Evolutionary conservation across 2,797 vertebrate species (phyloP).

Genomic region (Atherinosoma microstoma): DNA sequence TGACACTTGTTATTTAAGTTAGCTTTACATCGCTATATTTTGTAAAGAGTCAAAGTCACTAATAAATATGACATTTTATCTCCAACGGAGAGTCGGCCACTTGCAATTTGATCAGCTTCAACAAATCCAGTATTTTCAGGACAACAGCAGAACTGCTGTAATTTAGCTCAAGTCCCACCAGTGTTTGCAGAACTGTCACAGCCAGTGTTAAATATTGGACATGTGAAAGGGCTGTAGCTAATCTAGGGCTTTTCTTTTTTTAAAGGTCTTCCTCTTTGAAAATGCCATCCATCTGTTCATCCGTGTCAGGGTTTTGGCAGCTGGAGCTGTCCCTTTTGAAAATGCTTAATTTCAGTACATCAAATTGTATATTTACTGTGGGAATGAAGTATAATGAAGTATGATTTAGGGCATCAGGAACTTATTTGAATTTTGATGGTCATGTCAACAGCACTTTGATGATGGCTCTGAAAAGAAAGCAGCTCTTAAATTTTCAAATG

Average conservation of each 20-base stretch:
- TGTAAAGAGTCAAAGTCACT: not conserved
- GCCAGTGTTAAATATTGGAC: not conserved
- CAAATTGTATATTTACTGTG: not conserved
- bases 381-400: not conserved
- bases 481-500: not conserved
- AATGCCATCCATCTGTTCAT: not conserved
- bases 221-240: not conserved
- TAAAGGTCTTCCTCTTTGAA: not conserved
- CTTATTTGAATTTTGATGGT: not conserved
- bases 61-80: not conserved
- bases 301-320: not conserved
- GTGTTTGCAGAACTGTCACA: not conserved
- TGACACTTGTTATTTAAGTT: conserved; percentile 41
- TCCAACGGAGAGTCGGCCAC: not conserved
- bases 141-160: not conserved
- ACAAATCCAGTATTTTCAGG: not conserved
- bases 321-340: not conserved
- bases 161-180: not conserved
- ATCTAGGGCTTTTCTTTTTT: not conserved
- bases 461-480: not conserved
- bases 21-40: not conserved
- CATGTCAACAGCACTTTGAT: not conserved
- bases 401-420: not conserved
- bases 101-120: not conserved
- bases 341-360: not conserved